Evolutionary conservation across 2,113 vertebrate species (phyloP).

Genomic region (Nycticebus coucang): DNA sequence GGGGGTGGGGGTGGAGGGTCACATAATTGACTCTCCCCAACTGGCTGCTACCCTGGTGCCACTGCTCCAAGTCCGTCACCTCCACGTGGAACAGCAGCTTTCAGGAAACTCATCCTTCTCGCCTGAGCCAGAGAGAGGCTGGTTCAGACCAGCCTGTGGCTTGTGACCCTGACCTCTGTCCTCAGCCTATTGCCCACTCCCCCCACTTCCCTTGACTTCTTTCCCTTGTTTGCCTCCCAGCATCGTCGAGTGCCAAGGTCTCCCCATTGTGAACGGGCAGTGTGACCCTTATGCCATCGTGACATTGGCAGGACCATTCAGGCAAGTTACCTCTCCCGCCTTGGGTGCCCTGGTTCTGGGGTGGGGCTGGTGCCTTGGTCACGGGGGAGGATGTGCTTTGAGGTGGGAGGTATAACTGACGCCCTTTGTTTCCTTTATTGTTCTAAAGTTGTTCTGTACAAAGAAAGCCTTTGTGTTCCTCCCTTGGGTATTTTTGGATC

Average conservation of each 20-base stretch:
- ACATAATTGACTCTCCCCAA: no score
- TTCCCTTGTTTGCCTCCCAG: slow-evolving; percentile 80
- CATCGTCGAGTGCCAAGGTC: slow-evolving; percentile 96
- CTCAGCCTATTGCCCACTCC: background rate
- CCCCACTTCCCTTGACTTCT: background rate
- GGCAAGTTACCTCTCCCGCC: slow-evolving; percentile 85
- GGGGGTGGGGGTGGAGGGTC: no score
- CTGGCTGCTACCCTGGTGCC: no score
- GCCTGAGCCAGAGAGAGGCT: no score
- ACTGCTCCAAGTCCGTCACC: no score
- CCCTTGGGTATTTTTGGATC: slow-evolving; percentile 14
- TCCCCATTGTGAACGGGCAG: slow-evolving; percentile 97
- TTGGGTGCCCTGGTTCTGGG: background rate
- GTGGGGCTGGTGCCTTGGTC: no score
- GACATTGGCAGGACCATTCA: slow-evolving; percentile 94
- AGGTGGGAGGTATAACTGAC: background rate
- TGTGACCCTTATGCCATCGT: slow-evolving; percentile 97
- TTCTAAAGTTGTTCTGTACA: background rate
- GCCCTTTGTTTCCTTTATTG: background rate
- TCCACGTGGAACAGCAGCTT: no score
- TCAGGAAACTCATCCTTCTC: no score
- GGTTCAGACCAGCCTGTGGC: no score
- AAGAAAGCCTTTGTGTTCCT: background rate
- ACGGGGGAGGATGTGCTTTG: background rate
- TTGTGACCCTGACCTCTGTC: no score